Conservation (phyloP, 2,113 vertebrate genomes). For the Rostratula benghalensis region DNA sequence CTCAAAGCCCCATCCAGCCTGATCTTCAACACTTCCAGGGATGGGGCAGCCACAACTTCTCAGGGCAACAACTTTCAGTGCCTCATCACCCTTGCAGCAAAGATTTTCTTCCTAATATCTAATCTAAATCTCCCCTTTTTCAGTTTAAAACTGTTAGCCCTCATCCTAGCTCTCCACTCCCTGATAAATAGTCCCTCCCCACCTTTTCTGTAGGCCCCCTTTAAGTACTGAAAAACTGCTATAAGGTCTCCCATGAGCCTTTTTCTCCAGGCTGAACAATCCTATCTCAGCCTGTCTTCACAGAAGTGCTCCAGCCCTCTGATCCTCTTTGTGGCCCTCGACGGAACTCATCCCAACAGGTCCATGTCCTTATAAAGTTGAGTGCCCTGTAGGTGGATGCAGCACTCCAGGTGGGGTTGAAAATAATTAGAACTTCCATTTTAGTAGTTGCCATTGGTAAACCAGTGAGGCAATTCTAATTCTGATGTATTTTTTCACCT, state of each 20-base stretch:
- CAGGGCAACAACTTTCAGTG: neutral
- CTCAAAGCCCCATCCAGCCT: neutral
- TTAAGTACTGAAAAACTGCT: neutral
- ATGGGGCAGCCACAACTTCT: neutral
- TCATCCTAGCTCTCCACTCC: neutral
- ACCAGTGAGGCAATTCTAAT: neutral
- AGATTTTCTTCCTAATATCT: neutral
- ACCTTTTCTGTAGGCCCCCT: neutral
- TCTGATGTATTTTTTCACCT: neutral
- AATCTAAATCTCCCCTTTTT: neutral
- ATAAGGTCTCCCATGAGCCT: neutral
- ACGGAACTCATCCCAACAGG: neutral
- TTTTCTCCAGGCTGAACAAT: neutral
- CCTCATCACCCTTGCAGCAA: neutral
- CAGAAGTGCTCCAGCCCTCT: neutral
- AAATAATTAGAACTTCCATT: neutral
- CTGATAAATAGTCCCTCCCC: neutral
- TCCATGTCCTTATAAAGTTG: neutral
- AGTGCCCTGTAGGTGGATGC: neutral
- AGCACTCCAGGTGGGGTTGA: neutral
- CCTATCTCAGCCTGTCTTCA: neutral
- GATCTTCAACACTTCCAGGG: neutral
- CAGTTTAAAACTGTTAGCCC: neutral
- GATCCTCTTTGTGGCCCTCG: neutral
- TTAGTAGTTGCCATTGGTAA: neutral